Percentiles rank a stretch among this genome's conserved stretches.
Conservation (phyloP, 2,888 invertebrate genomes). For the Melieria picta region DNA sequence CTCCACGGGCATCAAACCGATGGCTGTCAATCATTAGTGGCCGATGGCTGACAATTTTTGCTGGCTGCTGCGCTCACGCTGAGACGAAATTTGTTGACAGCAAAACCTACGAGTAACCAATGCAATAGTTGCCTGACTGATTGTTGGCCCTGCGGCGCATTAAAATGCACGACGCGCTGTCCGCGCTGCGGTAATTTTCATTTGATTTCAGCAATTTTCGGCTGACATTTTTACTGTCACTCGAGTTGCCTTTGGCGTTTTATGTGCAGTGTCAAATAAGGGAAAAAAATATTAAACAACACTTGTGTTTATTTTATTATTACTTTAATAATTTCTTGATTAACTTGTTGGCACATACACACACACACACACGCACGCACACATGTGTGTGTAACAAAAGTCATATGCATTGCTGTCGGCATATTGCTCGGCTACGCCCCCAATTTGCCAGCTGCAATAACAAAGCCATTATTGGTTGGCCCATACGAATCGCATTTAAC, state of each 20-base stretch:
- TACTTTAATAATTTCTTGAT: constrained; percentile 26
- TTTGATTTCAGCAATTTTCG: constrained; percentile 16
- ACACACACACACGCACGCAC: neutral
- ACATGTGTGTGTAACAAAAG: neutral
- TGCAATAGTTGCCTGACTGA: neutral
- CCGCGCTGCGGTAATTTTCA: constrained; percentile 4
- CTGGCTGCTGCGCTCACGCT: no score
- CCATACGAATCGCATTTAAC: no score
- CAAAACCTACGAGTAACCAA: neutral
- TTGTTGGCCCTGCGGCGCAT: neutral
- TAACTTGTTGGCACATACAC: constrained; percentile 20
- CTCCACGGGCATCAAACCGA: no score
- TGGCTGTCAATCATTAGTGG: no score
- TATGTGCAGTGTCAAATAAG: neutral
- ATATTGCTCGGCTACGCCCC: neutral
- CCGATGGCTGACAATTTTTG: no score
- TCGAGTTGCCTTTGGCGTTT: neutral
- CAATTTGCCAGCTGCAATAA: no score
- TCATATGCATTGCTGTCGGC: neutral
- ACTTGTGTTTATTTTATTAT: constrained; percentile 20
- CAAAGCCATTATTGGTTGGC: no score
- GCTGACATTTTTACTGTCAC: neutral
- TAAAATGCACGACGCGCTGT: constrained; percentile 23
- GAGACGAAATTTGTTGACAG: no score
- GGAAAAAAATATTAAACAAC: neutral